A percentile compares a stretch with the other conserved stretches of the same genome.
phyloP scores from a whole-genome alignment of 1,140 invertebrate species.

The Drosophila murphyi region DNA sequence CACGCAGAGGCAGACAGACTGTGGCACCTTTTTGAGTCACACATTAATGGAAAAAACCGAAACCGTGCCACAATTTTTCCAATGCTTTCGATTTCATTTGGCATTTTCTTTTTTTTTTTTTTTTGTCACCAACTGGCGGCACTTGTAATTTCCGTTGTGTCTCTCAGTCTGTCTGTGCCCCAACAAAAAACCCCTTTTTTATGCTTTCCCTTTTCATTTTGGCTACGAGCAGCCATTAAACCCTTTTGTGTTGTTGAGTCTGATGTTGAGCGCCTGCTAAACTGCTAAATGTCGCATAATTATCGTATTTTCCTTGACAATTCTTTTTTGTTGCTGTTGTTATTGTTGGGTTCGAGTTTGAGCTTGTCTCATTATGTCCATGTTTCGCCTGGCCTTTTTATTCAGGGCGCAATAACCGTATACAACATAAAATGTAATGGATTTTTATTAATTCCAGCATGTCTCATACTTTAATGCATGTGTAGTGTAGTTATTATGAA shows the following conservation, averaged over 20 bases:
- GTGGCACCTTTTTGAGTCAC: constrained; percentile 29
- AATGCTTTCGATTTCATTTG: constrained; percentile 77
- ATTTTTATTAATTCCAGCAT: constrained; percentile 71
- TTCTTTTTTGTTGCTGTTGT: constrained; percentile 19
- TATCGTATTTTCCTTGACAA: constrained; percentile 73
- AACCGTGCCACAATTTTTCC: constrained; percentile 59
- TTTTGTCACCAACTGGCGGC: constrained; percentile 71
- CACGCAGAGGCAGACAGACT: constrained; percentile 26
- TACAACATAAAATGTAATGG: constrained; percentile 71
- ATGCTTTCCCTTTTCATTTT: constrained; percentile 60
- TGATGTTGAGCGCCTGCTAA: constrained; percentile 65
- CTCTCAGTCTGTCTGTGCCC: constrained; percentile 38
- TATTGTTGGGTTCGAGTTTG: constrained; percentile 10
- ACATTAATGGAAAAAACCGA: constrained; percentile 61
- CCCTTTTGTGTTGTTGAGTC: constrained; percentile 41
- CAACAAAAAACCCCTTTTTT: constrained; percentile 59
- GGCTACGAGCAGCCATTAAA: constrained; percentile 57
- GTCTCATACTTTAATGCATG: constrained; percentile 46
- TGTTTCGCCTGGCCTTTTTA: constrained; percentile 18
- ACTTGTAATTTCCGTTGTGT: constrained; percentile 75
- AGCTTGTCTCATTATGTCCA: constrained; percentile 66
- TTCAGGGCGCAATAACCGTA: constrained; percentile 14
- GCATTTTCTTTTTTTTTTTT: constrained; percentile 54
- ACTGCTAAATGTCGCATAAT: constrained; percentile 81
- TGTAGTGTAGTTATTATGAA: constrained; percentile 12